Percentiles rank a stretch among this genome's conserved stretches.
Evolutionary conservation across 2,113 vertebrate species (phyloP).

Genomic region (Microtus oregoni): DNA sequence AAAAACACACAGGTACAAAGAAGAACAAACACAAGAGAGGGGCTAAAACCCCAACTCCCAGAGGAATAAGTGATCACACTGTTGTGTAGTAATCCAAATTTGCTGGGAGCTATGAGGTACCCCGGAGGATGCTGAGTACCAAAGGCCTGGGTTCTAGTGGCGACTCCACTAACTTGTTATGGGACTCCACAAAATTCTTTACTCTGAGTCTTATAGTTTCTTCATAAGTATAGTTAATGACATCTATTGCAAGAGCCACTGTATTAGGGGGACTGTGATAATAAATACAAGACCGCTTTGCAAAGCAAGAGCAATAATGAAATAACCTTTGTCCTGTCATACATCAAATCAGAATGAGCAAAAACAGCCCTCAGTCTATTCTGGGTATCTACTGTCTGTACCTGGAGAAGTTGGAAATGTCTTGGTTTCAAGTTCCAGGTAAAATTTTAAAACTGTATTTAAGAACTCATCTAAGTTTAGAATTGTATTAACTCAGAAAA

Average conservation of each 20-base stretch:
- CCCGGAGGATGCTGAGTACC: background rate
- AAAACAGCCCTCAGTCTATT: background rate
- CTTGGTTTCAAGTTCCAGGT: background rate
- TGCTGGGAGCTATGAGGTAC: background rate
- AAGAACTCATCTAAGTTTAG: conserved; percentile 18
- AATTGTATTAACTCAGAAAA: conserved; percentile 3
- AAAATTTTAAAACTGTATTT: background rate
- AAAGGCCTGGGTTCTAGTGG: background rate
- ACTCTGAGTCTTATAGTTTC: background rate
- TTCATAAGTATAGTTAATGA: background rate
- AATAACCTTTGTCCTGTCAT: background rate
- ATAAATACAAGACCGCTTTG: background rate
- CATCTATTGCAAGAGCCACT: background rate
- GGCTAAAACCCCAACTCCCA: background rate
- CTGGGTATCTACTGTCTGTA: background rate
- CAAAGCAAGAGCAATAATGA: conserved; percentile 16
- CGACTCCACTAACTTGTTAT: background rate
- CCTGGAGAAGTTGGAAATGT: background rate
- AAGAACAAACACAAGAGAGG: conserved; percentile 29
- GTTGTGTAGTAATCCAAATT: background rate
- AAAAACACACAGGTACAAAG: conserved; percentile 30
- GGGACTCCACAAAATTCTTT: background rate
- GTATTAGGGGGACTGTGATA: background rate
- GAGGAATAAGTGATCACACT: background rate
- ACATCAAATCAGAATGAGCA: background rate